Percentiles rank a stretch among this genome's conserved stretches.
phyloP scores from a whole-genome alignment of 2,797 vertebrate genomes.

The Orientallactaga sibirica region DNA sequence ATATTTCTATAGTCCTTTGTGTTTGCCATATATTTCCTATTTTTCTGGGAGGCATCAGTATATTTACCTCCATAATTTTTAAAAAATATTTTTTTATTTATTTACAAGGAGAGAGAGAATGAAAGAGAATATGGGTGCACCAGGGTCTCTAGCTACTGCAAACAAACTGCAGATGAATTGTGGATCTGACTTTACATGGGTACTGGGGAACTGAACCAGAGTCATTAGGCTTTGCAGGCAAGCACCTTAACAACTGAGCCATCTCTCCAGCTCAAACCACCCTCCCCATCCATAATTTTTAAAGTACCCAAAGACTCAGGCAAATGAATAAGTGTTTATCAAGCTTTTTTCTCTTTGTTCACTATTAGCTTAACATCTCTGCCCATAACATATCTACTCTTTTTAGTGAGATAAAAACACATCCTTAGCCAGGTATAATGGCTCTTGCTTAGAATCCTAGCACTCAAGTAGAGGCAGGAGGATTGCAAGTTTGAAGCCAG shows the following conservation, averaged over 20 bases:
- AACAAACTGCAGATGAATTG: no score
- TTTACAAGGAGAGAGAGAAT: no score
- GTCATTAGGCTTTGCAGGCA: no score
- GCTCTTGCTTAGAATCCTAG: not conserved
- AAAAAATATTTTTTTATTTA: no score
- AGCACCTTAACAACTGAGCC: no score
- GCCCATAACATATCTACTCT: not conserved
- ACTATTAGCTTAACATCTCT: not conserved
- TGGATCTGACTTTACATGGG: no score
- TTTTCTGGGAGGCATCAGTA: not conserved
- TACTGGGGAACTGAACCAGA: no score
- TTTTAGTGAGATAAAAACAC: constrained; percentile 3
- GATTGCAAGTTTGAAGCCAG: not conserved
- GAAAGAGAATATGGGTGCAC: no score
- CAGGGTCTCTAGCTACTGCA: no score
- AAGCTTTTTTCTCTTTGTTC: not conserved
- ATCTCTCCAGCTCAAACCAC: no score
- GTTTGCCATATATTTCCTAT: not conserved
- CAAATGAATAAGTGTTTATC: not conserved
- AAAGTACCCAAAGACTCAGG: not conserved
- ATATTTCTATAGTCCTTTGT: not conserved
- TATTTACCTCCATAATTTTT: not conserved
- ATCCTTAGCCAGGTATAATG: not conserved
- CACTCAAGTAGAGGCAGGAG: not conserved
- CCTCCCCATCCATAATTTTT: not conserved